Base-by-base conservation (phyloP, 2,888 invertebrate genomes). In the Macaria notata region DNA sequence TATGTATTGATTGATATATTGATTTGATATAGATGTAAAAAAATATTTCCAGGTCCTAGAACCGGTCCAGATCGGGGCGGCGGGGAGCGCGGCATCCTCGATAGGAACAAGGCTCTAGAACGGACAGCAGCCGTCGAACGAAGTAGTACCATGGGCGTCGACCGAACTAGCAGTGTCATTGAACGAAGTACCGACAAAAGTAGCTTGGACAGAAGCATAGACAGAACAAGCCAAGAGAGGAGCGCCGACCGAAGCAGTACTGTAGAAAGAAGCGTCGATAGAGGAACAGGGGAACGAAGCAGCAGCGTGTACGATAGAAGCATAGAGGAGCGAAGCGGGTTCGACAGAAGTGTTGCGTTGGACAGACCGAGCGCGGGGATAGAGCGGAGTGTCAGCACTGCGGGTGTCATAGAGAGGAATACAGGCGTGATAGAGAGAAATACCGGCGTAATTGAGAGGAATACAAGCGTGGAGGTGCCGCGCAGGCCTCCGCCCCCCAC, bases 401-500 rank as follows among this genome's bases (percentile, higher is more conserved):
- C 9, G 9, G n/a, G 3, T 4, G 41, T 8, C 9, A 41, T 4
- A 31, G 54, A 41, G 42, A 33, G 46, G 8, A 9, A 4, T 4
- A n/a, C 36, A 9, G 31, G 31, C 9, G 6, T 19, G n/a, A 41
- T 4, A 31, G 54, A 41, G 42, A 33, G 46, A 9, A 9, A 4
- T 4, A n/a, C 36, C n/a, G 31, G 31, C 9, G 6, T 19, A 0
- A 6, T n/a, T 31, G 48, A 9, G 9, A 4, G 19, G 8, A 47
- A 9, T 4, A 33, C 19, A 44, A 19, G 4, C 29, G 39, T 8
- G 44, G 41, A 45, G 31, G 19, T 36, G 43, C 36, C 9, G 54
- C 53, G 36, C 46, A 54, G 59, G 81, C 78, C 54, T 46, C 56
- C 59, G 69, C 77, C 73, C 54, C 73, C 66, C 46, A 65, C 71